A percentile compares a stretch with the other conserved stretches of the same genome.
Conservation (phyloP, 1,140 invertebrate genomes). For the Plodia interpunctella region DNA sequence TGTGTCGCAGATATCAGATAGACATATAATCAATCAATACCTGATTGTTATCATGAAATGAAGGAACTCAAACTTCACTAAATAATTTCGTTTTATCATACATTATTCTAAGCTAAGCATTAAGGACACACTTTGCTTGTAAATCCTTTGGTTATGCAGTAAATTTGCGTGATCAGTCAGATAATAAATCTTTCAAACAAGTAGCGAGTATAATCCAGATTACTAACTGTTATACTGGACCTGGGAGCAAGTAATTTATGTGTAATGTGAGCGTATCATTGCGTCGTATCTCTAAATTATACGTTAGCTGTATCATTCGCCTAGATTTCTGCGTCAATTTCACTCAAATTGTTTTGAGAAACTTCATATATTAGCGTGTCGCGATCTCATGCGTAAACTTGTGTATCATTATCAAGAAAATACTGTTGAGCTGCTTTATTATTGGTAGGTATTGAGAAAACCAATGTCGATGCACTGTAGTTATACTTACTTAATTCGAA, state of each 20-base stretch:
- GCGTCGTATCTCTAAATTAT: constrained; percentile 12
- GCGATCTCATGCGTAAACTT: background rate
- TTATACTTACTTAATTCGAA: too few species aligned
- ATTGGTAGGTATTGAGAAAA: too few species aligned
- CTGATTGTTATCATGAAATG: too few species aligned
- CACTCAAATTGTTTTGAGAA: constrained; percentile 1
- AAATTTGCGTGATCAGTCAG: background rate
- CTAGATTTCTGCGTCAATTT: background rate
- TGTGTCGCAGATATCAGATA: too few species aligned
- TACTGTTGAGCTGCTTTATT: background rate
- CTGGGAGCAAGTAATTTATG: background rate
- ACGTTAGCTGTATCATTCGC: constrained; percentile 6
- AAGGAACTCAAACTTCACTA: too few species aligned
- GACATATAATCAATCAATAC: too few species aligned
- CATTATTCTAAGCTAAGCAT: too few species aligned
- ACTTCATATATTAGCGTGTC: background rate
- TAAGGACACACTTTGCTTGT: too few species aligned
- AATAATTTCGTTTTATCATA: too few species aligned
- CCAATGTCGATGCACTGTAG: too few species aligned
- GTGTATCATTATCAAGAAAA: background rate
- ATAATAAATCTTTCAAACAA: background rate
- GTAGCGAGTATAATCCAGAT: background rate
- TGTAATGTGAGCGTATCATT: constrained; percentile 9
- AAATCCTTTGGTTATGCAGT: background rate
- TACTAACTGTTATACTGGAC: background rate